Evolutionary conservation across 2,113 vertebrate species (phyloP).

Genomic region (Daboia siamensis): DNA sequence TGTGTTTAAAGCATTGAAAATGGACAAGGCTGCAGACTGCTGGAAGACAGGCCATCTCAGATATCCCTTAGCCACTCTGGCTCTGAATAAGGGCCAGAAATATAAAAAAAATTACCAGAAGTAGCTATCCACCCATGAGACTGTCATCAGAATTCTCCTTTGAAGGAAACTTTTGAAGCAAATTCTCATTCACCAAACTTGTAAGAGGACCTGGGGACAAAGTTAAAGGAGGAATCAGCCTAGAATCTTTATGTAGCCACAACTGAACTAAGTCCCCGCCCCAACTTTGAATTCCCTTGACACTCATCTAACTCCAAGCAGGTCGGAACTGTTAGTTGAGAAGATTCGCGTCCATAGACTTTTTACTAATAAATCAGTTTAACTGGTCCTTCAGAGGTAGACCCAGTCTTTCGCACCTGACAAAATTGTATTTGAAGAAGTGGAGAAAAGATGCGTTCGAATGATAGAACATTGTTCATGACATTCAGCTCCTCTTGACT

Average conservation of each 20-base stretch:
- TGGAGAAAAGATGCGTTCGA: not conserved
- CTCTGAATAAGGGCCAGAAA: not conserved
- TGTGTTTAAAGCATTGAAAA: not conserved
- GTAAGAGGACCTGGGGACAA: not conserved
- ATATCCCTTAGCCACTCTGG: not conserved
- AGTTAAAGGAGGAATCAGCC: not conserved
- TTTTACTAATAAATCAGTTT: not conserved
- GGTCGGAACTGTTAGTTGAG: not conserved
- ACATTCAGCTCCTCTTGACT: not conserved
- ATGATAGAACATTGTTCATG: not conserved
- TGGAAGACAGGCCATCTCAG: not conserved
- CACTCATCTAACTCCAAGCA: not conserved
- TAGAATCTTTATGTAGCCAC: too few relatives aligned
- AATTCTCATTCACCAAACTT: not conserved
- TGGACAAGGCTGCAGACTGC: not conserved
- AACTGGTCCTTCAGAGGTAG: not conserved
- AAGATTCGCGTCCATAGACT: not conserved
- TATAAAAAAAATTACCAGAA: not conserved
- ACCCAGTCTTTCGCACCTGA: not conserved
- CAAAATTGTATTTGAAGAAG: not conserved
- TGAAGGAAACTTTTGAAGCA: not conserved
- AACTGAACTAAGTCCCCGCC: too few relatives aligned
- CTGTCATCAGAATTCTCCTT: not conserved
- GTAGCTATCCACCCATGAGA: not conserved
- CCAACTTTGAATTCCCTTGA: too few relatives aligned